Base-by-base conservation (phyloP, 2,888 invertebrate species). In the Amaurobius ferox region DNA sequence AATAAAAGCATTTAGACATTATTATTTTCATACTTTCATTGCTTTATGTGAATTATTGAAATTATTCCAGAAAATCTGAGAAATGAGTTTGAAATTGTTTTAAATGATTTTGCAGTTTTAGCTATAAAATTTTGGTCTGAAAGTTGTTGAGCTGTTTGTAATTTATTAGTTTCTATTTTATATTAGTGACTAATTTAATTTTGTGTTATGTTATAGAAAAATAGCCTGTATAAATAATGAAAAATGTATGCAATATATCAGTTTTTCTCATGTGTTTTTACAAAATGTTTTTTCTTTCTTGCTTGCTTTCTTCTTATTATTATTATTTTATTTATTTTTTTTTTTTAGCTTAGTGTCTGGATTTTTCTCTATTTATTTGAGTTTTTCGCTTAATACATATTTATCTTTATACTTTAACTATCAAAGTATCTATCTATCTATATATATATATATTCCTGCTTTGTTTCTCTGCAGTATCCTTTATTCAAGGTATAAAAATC, bases 1-100 rank as follows among this genome's bases (percentile, higher is more conserved):
- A 81, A 19, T 55, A 67, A 67, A 67, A 80, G 73, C 73, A 55
- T 80, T 79, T 79, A 79, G 79, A 79, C 13, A 66, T 44, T 55
- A 79, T 71, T 79, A 44, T 67, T n/a, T 73, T 73, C 55, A 55
- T 73, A 73, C 16, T 61, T 26, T 26, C n/a, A 26, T 5, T 26
- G 28, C 44, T 44, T 44, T 44, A 16, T 61, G 23, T 61, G 26
- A 26, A 61, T 48, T 26, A 28, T 9, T 61, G 6, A 61, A 61
- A 61, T 61, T 44, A 44, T 44, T 44, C 11, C 2, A 44, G 2
- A 44, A 5, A 44, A 9, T 16, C 6, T 16, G 16, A 44, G 16
- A n/a, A n/a, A 35, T 35, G 35, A 35, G 11, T 35, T 35, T 11
- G 11, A 35, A 35, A 55, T 1, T 55, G 16, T 44, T 16, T 16